These are phyloP conservation scores for Belonocnema kinseyi DNA, from an alignment of 1,140 invertebrate species.

Conservation along the genomic window DNA sequence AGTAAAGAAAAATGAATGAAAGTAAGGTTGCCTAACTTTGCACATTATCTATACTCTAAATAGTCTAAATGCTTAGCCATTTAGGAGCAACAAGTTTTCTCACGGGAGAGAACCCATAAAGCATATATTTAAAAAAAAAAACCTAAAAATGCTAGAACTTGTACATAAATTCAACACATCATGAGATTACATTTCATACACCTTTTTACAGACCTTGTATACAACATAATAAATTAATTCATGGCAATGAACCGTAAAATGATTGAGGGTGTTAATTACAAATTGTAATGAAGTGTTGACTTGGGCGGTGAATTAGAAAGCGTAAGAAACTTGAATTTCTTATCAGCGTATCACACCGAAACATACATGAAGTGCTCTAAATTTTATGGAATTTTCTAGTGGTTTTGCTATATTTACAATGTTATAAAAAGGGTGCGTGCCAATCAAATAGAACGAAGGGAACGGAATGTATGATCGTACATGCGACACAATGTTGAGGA, in stretches of 20 bases:
- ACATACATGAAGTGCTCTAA: neutral
- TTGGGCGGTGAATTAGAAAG: conserved; percentile 11
- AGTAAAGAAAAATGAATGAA: no score
- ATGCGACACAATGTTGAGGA: conserved; percentile 44
- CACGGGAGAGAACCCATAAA: no score
- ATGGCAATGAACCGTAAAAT: neutral
- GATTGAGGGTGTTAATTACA: conserved; percentile 16
- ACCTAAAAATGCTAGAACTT: no score
- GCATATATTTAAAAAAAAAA: no score
- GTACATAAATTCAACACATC: no score
- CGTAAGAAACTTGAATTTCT: conserved; percentile 18
- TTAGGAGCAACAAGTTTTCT: no score
- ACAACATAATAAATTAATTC: no score
- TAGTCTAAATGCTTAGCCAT: no score
- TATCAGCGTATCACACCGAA: neutral
- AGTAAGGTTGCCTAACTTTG: no score
- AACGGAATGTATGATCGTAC: conserved; percentile 8
- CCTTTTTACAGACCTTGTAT: no score
- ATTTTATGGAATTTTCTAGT: neutral
- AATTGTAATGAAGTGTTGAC: neutral
- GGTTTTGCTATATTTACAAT: neutral
- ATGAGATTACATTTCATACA: no score
- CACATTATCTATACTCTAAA: no score
- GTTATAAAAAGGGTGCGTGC: neutral
- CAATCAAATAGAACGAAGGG: neutral